A percentile compares a stretch with the other conserved stretches of the same genome.
phyloP scores from a whole-genome alignment of 1,140 invertebrate species.

The Drosophila jambulina region DNA sequence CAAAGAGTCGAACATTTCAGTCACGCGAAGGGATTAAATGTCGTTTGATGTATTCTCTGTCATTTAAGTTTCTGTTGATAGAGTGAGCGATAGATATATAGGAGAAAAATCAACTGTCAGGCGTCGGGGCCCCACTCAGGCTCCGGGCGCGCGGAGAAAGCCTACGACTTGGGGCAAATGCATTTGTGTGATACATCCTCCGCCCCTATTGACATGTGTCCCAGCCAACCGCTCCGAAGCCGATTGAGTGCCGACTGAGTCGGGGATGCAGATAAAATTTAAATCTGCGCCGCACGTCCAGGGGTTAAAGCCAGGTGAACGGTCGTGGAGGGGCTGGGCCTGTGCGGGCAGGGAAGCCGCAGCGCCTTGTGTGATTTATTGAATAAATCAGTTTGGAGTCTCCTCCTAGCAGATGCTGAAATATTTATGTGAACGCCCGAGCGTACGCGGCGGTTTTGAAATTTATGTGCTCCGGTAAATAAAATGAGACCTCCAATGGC shows the following conservation, averaged over 20 bases:
- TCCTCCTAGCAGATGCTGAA: conserved; percentile 58
- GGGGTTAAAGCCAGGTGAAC: conserved; percentile 51
- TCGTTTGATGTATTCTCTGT: conserved; percentile 79
- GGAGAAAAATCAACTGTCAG: conserved; percentile 37
- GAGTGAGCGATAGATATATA: conserved; percentile 62
- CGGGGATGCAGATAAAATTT: conserved; percentile 68
- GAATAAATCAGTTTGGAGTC: conserved; percentile 75
- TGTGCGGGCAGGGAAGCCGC: background rate
- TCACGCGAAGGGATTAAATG: conserved; percentile 81
- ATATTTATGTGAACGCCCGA: conserved; percentile 65
- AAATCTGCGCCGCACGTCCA: conserved; percentile 58
- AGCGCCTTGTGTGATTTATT: conserved; percentile 77
- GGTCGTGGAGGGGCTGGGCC: background rate
- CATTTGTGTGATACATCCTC: conserved; percentile 64
- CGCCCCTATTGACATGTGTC: conserved; percentile 69
- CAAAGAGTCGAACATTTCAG: conserved; percentile 81
- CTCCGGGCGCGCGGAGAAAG: background rate
- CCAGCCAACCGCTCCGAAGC: conserved; percentile 32
- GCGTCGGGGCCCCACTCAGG: background rate
- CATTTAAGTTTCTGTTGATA: conserved; percentile 77
- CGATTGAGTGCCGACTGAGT: conserved; percentile 30
- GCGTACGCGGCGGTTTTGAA: conserved; percentile 53
- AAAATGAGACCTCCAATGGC: conserved; percentile 61
- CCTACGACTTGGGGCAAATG: conserved; percentile 57
- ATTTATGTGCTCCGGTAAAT: conserved; percentile 76